Conservation (phyloP, 2,888 invertebrate genomes). For the Drosophila yooni region DNA sequence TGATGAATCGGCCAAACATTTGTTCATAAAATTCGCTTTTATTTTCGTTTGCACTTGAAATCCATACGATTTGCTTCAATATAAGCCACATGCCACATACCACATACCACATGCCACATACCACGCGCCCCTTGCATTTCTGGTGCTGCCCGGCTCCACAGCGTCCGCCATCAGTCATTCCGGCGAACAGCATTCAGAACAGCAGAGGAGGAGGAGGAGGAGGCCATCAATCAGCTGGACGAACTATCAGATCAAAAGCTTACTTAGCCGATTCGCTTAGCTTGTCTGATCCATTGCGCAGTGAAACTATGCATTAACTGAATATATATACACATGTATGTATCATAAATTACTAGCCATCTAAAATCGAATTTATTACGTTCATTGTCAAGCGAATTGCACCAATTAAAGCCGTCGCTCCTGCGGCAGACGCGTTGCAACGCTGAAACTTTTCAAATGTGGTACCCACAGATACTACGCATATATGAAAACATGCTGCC, state of each 20-base stretch:
- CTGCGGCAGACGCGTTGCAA: conserved; percentile 41
- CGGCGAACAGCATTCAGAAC: conserved; percentile 14
- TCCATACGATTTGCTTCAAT: conserved; percentile 37
- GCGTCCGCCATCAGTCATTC: conserved; percentile 50
- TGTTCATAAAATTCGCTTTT: conserved; percentile 51
- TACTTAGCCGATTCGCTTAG: conserved; percentile 5
- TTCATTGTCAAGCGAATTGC: conserved; percentile 46
- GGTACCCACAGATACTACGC: conserved; percentile 27
- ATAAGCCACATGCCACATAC: conserved; percentile 21
- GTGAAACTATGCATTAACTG: conserved; percentile 35
- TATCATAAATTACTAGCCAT: conserved; percentile 29
- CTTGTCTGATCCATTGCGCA: background rate
- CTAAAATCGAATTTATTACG: conserved; percentile 36
- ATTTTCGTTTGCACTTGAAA: conserved; percentile 63
- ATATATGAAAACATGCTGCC: conserved; percentile 2
- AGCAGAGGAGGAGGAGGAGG: conserved; percentile 4
- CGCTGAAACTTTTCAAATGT: conserved; percentile 41
- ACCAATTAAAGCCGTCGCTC: conserved; percentile 69
- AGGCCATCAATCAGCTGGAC: conserved; percentile 66
- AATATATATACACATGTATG: conserved; percentile 5
- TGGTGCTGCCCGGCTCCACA: conserved; percentile 12
- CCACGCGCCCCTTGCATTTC: conserved; percentile 14
- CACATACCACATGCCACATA: conserved; percentile 12
- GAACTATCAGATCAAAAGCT: conserved; percentile 55
- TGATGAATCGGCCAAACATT: conserved; percentile 51